Evolutionary conservation across 2,888 invertebrate species (phyloP).

Genomic region (Leptinotarsa peninsularis): DNA sequence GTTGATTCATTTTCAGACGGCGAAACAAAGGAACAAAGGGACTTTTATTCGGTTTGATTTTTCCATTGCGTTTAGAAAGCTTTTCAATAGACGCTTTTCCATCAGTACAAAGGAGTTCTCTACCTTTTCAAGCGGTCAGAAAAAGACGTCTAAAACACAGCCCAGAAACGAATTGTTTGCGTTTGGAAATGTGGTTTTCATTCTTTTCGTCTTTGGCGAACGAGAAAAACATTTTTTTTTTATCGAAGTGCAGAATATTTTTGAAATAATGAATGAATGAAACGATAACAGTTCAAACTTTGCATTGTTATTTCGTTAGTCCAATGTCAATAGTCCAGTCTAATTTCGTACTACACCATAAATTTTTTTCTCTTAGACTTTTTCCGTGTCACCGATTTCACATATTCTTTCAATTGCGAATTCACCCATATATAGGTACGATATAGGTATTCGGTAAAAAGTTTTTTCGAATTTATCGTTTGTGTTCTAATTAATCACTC

Average conservation of each 20-base stretch:
- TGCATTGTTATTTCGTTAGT: no score
- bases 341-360: no score
- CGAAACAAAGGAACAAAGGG: slow-evolving; percentile 20
- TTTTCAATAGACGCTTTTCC: slow-evolving; percentile 4
- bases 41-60: slow-evolving; percentile 14
- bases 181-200: background rate
- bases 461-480: no score
- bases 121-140: slow-evolving; percentile 11
- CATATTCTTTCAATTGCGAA: no score
- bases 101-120: slow-evolving; percentile 12
- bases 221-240: slow-evolving; percentile 10
- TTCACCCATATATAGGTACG: no score
- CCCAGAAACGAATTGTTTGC: background rate
- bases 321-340: no score
- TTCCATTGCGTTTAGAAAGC: slow-evolving; percentile 4
- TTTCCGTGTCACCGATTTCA: no score
- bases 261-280: no score
- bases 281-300: no score
- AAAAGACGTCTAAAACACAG: background rate
- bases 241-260: background rate
- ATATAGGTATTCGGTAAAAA: no score
- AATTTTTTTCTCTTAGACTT: no score
- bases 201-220: background rate
- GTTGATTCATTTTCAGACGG: slow-evolving; percentile 6
- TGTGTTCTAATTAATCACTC: no score